Conservation (phyloP, 2,888 invertebrate genomes). For the Zele albiditarsus region DNA sequence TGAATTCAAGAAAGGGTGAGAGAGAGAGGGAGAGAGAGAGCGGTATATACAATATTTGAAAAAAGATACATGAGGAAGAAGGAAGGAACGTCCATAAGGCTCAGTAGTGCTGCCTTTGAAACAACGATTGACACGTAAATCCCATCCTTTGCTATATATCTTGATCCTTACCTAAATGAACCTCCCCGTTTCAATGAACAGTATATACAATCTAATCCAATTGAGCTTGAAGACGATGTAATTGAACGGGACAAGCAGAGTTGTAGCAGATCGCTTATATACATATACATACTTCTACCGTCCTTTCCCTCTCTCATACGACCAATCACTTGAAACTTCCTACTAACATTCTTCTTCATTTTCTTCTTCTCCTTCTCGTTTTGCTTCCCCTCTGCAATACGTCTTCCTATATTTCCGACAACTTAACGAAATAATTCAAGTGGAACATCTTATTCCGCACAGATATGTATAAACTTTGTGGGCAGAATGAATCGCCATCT, state of each 20-base stretch:
- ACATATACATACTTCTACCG: neutral
- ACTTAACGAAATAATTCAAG: conserved; percentile 13
- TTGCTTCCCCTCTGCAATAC: no score
- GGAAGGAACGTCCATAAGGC: neutral
- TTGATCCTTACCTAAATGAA: conserved; percentile 14
- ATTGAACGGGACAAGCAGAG: conserved; percentile 31
- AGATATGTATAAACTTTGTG: neutral
- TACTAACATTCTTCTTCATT: neutral
- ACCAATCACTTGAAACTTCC: conserved; percentile 17
- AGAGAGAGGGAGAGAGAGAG: no score
- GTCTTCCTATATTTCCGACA: neutral
- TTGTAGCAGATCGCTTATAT: conserved; percentile 8
- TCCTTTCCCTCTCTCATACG: neutral
- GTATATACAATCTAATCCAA: conserved; percentile 27
- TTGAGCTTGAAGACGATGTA: conserved; percentile 33
- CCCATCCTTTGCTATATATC: neutral
- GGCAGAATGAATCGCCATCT: neutral
- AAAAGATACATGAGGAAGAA: neutral
- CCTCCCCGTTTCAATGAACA: conserved; percentile 11
- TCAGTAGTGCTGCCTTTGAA: conserved; percentile 13
- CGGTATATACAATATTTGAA: neutral
- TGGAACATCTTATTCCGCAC: conserved; percentile 1
- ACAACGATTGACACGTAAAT: conserved; percentile 26
- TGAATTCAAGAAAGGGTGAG: neutral
- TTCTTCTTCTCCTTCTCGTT: neutral